phyloP scores from a whole-genome alignment of 2,113 vertebrate species.

The Catharus bicknelli region DNA sequence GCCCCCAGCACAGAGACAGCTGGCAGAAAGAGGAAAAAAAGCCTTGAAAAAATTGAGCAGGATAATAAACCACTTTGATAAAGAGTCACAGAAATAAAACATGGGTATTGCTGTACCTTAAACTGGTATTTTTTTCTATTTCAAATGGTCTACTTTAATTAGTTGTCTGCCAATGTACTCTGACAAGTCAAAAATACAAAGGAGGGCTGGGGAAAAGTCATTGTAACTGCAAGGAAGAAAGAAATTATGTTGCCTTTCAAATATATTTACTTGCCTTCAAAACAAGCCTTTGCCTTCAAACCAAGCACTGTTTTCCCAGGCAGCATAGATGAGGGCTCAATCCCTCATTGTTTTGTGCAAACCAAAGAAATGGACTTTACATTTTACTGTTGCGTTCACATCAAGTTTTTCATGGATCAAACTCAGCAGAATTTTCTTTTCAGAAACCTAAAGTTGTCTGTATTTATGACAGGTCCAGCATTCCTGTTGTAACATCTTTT shows the following conservation, averaged over 20 bases:
- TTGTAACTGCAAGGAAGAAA: background rate
- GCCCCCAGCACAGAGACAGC: background rate
- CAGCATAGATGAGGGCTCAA: background rate
- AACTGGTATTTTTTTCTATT: background rate
- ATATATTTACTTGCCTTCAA: background rate
- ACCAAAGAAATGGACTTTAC: background rate
- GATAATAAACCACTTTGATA: background rate
- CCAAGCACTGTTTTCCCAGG: background rate
- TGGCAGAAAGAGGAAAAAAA: background rate
- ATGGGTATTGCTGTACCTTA: background rate
- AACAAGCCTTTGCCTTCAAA: background rate
- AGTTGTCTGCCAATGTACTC: background rate
- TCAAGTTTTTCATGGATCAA: background rate
- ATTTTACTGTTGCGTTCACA: background rate
- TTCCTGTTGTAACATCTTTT: background rate
- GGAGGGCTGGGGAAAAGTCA: background rate
- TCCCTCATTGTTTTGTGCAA: background rate
- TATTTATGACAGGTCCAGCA: background rate
- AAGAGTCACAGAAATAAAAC: background rate
- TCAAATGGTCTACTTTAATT: background rate
- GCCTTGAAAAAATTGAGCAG: background rate
- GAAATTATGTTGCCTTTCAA: background rate
- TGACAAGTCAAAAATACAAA: background rate
- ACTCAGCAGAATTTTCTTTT: background rate
- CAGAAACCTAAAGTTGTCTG: background rate